phyloP scores from a whole-genome alignment of 2,113 vertebrate species.

The Mixornis gularis region DNA sequence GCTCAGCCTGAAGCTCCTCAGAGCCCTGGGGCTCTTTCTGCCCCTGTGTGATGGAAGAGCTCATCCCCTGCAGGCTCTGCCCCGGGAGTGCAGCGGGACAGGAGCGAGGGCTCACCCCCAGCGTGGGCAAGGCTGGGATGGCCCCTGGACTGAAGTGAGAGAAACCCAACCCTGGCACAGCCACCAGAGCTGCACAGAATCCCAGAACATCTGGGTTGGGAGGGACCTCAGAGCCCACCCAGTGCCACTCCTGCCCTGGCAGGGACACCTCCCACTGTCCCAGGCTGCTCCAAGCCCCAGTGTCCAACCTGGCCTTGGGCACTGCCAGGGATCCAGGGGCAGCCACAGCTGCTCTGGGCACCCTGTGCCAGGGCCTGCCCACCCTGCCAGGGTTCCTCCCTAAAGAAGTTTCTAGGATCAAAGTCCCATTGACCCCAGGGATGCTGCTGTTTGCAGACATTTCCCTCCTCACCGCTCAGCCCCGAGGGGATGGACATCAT shows the following conservation, averaged over 20 bases:
- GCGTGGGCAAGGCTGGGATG: rapidly evolving
- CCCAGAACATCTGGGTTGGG: neutral
- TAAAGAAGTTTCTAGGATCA: too few species aligned
- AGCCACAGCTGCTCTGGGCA: neutral
- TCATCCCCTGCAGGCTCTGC: neutral
- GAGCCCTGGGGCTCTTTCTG: neutral
- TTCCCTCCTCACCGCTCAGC: neutral
- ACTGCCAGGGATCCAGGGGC: neutral
- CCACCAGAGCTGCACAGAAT: neutral
- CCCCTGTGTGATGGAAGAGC: neutral
- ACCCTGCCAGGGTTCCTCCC: neutral
- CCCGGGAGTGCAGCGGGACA: neutral
- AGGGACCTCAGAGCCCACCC: neutral
- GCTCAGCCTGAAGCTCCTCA: neutral
- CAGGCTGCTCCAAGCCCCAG: neutral
- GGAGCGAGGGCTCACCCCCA: neutral
- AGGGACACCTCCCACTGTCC: neutral
- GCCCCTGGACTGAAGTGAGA: rapidly evolving
- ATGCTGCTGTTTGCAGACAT: neutral
- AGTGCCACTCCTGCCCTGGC: neutral
- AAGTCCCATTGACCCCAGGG: neutral
- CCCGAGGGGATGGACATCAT: neutral
- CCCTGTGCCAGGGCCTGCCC: neutral
- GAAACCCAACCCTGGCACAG: neutral
- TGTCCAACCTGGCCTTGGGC: neutral